Base-by-base conservation (phyloP, 2,888 invertebrate genomes). In the Spodoptera littoralis region DNA sequence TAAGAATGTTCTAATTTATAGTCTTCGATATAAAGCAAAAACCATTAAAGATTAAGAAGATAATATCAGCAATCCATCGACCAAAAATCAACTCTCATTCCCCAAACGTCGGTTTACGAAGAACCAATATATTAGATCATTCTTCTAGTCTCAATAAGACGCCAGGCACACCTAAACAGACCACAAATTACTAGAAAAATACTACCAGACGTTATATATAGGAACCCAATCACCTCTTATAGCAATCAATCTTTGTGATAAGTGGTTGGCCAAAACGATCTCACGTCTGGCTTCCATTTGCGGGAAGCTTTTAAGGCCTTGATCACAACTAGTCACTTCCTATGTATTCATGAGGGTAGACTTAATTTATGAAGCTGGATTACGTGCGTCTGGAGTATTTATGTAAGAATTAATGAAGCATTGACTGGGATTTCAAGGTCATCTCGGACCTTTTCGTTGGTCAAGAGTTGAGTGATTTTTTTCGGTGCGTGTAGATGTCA, bases 231-330 rank as follows among this genome's bases (percentile, higher is more conserved):
- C 70, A 68, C 67, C 62, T 54, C 27, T 56, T 48, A 49, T 63
- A 67, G 65, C 66, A 55, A 79, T 78, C 77, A 73, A 78, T 78
- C 77, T 71, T 61, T 50, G 66, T 73, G 70, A 79, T 79, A 78
- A 78, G 77, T 78, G 73, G 57, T 43, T 60, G 70, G 55, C 70
- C 62, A 66, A 73, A 79, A 76, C 77, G 79, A 70, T 69, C 66
- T 69, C 79, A 76, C 77, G 77, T 79, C 56, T 70, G 61, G 62
- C 64, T 56, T 62, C 79, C 76, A 77, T 77, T 77, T 77, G 60
- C 68, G 58, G 51, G 59, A 70, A 73, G 76, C 79, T 77, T 79
- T 77, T 79, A 70, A 76, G 62, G 55, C 59, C 56, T 78, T 79
- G 77, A 71, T 73, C 73, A 76, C 69, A 59, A 65, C 68, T 76